Evolutionary conservation across 2,113 vertebrate species (phyloP).

Genomic region (Mobula birostris): DNA sequence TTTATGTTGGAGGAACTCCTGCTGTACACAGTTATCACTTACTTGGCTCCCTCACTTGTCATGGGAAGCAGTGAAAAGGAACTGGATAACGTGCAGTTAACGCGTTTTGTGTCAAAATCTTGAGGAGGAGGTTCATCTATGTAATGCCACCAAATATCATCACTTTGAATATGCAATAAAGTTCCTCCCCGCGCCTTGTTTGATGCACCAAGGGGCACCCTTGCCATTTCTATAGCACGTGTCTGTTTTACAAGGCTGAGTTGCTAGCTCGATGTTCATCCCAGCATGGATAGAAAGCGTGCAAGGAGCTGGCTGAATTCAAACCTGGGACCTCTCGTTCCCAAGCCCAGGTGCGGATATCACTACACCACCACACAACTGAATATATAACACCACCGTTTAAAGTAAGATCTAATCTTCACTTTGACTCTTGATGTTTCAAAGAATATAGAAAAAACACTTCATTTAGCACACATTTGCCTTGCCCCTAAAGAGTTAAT

Average conservation of each 20-base stretch:
- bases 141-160: conserved; percentile 7
- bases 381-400: not conserved
- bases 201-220: too few relatives aligned
- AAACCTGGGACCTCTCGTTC: too few relatives aligned
- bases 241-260: too few relatives aligned
- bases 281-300: too few relatives aligned
- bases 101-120: not conserved
- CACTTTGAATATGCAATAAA: not conserved
- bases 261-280: too few relatives aligned
- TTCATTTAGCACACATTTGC: conserved; percentile 39
- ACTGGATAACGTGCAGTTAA: conserved; percentile 14
- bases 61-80: conserved; percentile 25
- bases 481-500: conserved; percentile 32
- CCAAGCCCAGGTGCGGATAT: too few relatives aligned
- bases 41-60: conserved; percentile 19
- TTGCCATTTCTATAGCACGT: too few relatives aligned
- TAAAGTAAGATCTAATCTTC: conserved; percentile 29
- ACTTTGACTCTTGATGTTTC: not conserved
- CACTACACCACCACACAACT: too few relatives aligned
- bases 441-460: conserved; percentile 39
- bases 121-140: conserved; percentile 17
- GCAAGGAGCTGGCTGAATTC: too few relatives aligned
- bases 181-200: too few relatives aligned
- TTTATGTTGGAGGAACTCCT: not conserved
- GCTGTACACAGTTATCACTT: not conserved